These are phyloP conservation scores for Myathropa florea DNA, from an alignment of 2,888 invertebrate genomes.

Conservation along the genomic window DNA sequence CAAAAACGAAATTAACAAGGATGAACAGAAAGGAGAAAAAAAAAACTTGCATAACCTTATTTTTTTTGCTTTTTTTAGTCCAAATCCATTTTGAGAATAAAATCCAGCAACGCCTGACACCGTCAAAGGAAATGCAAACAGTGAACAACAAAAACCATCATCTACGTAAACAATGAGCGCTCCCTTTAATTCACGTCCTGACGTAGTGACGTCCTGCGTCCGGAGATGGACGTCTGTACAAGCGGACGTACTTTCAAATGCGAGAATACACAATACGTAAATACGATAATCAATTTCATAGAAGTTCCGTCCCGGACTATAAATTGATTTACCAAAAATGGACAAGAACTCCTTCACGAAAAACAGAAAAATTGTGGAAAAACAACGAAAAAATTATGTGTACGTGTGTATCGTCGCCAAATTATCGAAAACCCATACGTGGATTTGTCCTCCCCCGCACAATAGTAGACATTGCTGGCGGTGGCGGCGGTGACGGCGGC, in stretches of 20 bases:
- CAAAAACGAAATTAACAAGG: background rate
- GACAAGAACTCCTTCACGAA: background rate
- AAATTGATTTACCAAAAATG: slow-evolving; percentile 36
- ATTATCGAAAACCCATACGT: slow-evolving; percentile 37
- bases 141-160: slow-evolving; percentile 47
- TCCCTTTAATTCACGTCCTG: background rate
- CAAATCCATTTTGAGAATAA: slow-evolving; percentile 29
- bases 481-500: background rate
- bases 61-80: background rate
- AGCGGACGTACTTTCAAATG: background rate
- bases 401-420: slow-evolving; percentile 26
- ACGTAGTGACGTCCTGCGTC: background rate
- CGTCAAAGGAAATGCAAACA: slow-evolving; percentile 16
- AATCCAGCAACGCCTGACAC: background rate
- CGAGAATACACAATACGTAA: slow-evolving; percentile 8
- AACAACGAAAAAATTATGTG: background rate
- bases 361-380: background rate
- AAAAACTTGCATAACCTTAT: slow-evolving; percentile 1
- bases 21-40: background rate
- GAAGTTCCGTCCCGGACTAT: slow-evolving; percentile 21
- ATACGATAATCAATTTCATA: slow-evolving; percentile 48
- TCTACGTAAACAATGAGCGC: slow-evolving; percentile 38
- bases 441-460: slow-evolving; percentile 40
- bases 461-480: slow-evolving; percentile 1
- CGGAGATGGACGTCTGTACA: background rate